These are phyloP conservation scores for Myotis brandtii DNA, from an alignment of 2,113 vertebrate genomes.

Conservation along the genomic window DNA sequence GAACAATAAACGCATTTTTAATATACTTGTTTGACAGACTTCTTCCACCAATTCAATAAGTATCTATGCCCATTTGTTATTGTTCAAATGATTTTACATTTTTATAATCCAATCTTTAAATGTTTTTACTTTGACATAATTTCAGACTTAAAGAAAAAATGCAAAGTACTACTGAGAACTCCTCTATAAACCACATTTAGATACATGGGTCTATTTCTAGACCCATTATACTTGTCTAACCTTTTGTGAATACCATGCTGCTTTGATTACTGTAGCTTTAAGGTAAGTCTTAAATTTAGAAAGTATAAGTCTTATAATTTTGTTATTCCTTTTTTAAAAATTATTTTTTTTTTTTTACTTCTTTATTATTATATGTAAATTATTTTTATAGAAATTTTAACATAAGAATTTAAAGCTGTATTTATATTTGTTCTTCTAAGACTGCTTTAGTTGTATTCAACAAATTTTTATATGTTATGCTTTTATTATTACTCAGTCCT, in stretches of 20 bases:
- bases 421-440: neutral
- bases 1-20: neutral
- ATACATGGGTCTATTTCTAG: neutral
- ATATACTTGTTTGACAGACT: neutral
- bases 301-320: neutral
- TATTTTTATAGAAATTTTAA: neutral
- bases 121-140: neutral
- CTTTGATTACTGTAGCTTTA: neutral
- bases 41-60: neutral
- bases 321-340: neutral
- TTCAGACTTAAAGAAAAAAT: neutral
- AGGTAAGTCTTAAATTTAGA: neutral
- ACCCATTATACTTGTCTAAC: neutral
- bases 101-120: neutral
- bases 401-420: neutral
- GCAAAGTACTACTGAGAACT: neutral
- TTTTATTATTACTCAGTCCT: neutral
- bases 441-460: neutral
- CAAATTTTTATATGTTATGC: neutral
- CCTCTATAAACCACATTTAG: neutral
- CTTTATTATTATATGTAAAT: no score
- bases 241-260: neutral
- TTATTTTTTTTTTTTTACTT: neutral
- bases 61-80: neutral
- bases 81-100: neutral